phyloP scores from a whole-genome alignment of 1,140 invertebrate genomes.

The Marisa cornuarietis region DNA sequence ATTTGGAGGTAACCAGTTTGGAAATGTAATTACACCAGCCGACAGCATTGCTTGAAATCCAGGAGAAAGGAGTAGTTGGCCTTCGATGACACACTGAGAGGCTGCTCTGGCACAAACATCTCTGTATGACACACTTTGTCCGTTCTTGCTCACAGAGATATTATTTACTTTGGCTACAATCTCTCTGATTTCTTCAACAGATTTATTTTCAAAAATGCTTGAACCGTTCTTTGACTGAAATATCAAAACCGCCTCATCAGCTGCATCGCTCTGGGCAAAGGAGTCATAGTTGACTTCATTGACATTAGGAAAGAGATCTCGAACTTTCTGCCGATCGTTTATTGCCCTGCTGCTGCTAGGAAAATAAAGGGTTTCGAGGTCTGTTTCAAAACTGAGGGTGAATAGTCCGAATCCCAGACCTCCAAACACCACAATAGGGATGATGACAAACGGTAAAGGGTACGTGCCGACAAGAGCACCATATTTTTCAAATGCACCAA shows the following conservation, averaged over 20 bases:
- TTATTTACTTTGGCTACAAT: not conserved
- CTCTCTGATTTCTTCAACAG: not conserved
- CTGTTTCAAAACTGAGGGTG: not conserved
- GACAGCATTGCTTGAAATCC: not conserved
- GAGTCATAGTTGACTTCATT: not conserved
- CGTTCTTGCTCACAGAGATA: not conserved
- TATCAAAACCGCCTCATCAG: no score
- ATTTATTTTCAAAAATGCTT: not conserved
- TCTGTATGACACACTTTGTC: not conserved
- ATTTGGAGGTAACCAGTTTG: not conserved
- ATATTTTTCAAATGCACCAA: not conserved
- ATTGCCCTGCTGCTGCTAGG: slow-evolving; percentile 11
- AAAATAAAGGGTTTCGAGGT: slow-evolving; percentile 21
- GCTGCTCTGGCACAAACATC: not conserved
- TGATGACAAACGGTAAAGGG: slow-evolving; percentile 15
- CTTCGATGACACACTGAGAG: not conserved
- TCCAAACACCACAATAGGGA: slow-evolving; percentile 12
- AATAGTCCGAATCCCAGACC: slow-evolving; percentile 15
- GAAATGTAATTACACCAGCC: slow-evolving; percentile 6
- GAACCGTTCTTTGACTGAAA: no score
- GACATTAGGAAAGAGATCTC: slow-evolving; percentile 12
- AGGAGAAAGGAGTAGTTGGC: not conserved
- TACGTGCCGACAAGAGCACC: slow-evolving; percentile 6
- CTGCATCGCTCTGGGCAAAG: not conserved
- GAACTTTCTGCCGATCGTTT: not conserved